phyloP scores from a whole-genome alignment of 2,113 vertebrate genomes.

The Struthidea cinerea region DNA sequence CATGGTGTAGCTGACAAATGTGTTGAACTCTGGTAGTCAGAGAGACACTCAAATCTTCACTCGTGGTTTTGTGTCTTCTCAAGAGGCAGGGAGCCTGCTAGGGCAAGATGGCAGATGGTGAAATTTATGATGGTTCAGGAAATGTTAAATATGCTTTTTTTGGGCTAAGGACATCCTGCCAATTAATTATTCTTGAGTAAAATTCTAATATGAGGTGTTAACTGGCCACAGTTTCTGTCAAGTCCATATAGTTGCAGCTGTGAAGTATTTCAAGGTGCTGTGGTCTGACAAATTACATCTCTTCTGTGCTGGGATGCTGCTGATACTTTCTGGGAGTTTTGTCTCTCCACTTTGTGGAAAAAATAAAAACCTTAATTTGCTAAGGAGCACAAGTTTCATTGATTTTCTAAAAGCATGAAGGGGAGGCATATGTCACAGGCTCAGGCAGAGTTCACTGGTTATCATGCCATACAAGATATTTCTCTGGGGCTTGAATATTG shows the following conservation, averaged over 20 bases:
- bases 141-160: background rate
- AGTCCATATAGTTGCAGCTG: background rate
- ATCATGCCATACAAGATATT: background rate
- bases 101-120: background rate
- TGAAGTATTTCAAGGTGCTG: background rate
- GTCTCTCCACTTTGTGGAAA: background rate
- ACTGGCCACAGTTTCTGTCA: background rate
- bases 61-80: background rate
- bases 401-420: background rate
- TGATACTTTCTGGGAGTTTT: background rate
- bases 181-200: background rate
- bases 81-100: background rate
- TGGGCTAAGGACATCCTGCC: background rate
- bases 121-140: background rate
- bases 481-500: background rate
- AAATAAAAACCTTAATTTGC: background rate
- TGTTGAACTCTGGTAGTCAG: background rate
- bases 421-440: background rate
- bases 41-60: background rate
- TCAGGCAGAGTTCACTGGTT: background rate
- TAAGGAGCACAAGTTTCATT: background rate
- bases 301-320: background rate
- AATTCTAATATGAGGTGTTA: background rate
- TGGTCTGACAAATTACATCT: background rate
- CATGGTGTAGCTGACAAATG: background rate